These are phyloP conservation scores for Cebidichthys violaceus DNA, from an alignment of 2,113 vertebrate genomes.

Conservation along the genomic window DNA sequence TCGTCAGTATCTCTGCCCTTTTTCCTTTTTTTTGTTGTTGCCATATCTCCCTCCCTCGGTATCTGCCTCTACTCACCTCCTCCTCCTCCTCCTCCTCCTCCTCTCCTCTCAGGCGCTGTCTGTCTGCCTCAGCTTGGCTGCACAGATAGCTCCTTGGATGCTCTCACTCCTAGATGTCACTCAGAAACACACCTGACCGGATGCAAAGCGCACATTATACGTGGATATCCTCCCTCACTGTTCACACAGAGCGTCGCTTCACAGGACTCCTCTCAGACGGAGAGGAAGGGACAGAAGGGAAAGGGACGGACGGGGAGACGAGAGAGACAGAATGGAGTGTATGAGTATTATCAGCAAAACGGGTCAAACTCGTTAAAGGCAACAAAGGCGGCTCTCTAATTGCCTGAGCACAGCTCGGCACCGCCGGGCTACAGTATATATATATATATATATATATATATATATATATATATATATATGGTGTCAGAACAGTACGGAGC, in stretches of 20 bases:
- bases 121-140: slow-evolving; percentile 69
- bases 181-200: slow-evolving; percentile 18
- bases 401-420: slow-evolving; percentile 40
- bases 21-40: slow-evolving; percentile 21
- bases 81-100: slow-evolving; percentile 29
- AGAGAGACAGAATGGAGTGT: slow-evolving; percentile 38
- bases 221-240: too few species aligned
- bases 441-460: too few species aligned
- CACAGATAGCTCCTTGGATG: slow-evolving; percentile 68
- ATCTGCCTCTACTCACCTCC: slow-evolving; percentile 50
- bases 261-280: slow-evolving; percentile 44
- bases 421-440: slow-evolving; percentile 19
- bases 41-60: slow-evolving; percentile 66
- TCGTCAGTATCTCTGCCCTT: slow-evolving; percentile 66
- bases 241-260: slow-evolving; percentile 32
- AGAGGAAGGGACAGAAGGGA: slow-evolving; percentile 13
- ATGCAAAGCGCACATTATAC: slow-evolving; percentile 2
- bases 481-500: slow-evolving; percentile 2
- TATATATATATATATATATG: too few species aligned
- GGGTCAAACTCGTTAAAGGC: slow-evolving; percentile 72
- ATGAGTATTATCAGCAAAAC: slow-evolving; percentile 60
- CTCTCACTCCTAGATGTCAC: slow-evolving; percentile 28
- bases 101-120: slow-evolving; percentile 50
- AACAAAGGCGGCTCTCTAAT: slow-evolving; percentile 64
- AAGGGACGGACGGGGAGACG: slow-evolving; percentile 1